Evolutionary conservation across 2,113 vertebrate genomes (phyloP).

Genomic region (Anolis carolinensis): DNA sequence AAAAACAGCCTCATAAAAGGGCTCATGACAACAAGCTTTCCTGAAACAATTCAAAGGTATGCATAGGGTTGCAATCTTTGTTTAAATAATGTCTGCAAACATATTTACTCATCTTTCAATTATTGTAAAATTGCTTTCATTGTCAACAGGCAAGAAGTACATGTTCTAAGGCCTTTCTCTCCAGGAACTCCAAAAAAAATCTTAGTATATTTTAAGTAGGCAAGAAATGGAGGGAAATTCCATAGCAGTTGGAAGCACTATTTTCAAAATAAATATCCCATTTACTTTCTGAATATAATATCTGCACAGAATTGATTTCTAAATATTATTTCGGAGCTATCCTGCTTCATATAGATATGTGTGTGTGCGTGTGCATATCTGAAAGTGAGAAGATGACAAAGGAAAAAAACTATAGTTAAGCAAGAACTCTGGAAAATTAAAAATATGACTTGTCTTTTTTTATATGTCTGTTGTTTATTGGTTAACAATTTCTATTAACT

Average conservation of each 20-base stretch:
- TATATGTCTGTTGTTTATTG: background rate
- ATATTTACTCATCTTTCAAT: background rate
- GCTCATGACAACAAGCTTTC: background rate
- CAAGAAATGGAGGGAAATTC: conserved; percentile 7
- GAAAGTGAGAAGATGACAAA: no score
- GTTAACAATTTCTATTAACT: no score
- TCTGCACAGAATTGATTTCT: background rate
- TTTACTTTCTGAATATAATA: background rate
- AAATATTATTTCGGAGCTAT: background rate
- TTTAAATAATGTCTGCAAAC: background rate
- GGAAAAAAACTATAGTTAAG: background rate
- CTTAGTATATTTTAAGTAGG: background rate
- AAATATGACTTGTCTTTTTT: background rate
- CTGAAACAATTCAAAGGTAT: background rate
- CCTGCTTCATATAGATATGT: background rate
- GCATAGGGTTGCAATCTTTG: background rate
- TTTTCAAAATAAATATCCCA: background rate
- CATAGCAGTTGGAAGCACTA: conserved; percentile 12
- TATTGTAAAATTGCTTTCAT: background rate
- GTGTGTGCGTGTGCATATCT: no score
- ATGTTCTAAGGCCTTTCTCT: conserved; percentile 11
- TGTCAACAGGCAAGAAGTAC: conserved; percentile 22
- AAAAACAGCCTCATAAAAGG: background rate
- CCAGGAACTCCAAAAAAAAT: background rate
- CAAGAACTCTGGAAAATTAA: background rate